Conservation (phyloP, 2,797 vertebrate species). For the Sphaeramia orbicularis region DNA sequence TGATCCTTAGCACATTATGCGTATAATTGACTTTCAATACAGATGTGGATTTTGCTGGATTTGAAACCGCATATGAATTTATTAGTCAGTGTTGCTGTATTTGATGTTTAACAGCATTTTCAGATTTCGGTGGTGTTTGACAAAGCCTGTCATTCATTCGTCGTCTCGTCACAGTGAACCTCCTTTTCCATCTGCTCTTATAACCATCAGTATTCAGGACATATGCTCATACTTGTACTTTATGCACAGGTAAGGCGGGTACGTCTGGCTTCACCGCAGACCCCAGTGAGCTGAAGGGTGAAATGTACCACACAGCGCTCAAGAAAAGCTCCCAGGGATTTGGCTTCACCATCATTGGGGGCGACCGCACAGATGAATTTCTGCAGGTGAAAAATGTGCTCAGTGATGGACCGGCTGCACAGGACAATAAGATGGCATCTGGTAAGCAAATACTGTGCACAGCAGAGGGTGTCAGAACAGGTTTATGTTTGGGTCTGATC, state of each 20-base stretch:
- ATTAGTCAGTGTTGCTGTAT: constrained; percentile 27
- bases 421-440: constrained; percentile 94
- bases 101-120: constrained; percentile 23
- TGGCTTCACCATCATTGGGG: constrained; percentile 98
- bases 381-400: constrained; percentile 98
- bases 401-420: constrained; percentile 93
- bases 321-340: constrained; percentile 96
- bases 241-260: constrained; percentile 64
- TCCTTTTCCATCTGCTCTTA: background rate
- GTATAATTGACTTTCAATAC: constrained; percentile 53
- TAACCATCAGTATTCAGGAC: background rate
- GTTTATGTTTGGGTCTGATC: too few species aligned
- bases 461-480: background rate
- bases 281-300: constrained; percentile 91
- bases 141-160: constrained; percentile 10
- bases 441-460: constrained; percentile 79
- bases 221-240: constrained; percentile 1
- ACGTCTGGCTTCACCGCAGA: constrained; percentile 90
- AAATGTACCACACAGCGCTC: constrained; percentile 90
- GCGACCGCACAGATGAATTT: constrained; percentile 96
- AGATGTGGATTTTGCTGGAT: constrained; percentile 49
- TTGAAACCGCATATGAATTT: constrained; percentile 41
- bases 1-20: constrained; percentile 53
- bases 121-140: constrained; percentile 23
- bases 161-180: background rate